These are phyloP conservation scores for Drosophila paranaensis DNA, from an alignment of 2,888 invertebrate species.

Conservation along the genomic window DNA sequence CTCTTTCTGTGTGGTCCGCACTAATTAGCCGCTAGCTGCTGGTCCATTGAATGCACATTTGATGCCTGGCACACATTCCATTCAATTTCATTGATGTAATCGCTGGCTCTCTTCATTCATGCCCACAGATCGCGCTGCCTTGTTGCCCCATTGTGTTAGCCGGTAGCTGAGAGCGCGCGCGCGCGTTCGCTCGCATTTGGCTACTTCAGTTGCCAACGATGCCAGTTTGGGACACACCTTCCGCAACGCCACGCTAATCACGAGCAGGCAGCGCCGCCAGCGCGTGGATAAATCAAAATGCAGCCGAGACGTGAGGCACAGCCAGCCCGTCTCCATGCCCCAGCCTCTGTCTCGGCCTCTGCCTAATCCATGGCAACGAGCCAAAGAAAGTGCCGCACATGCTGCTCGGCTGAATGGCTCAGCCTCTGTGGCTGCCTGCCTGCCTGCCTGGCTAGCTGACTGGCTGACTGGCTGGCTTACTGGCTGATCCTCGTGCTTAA, in stretches of 20 bases:
- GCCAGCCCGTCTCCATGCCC: slow-evolving; percentile 35
- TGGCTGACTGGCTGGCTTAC: slow-evolving; percentile 32
- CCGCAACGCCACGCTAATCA: slow-evolving; percentile 80
- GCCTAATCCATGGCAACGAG: slow-evolving; percentile 66
- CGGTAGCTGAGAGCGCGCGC: slow-evolving; percentile 42
- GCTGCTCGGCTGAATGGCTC: slow-evolving; percentile 59
- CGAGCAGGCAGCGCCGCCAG: slow-evolving; percentile 70
- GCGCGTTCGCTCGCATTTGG: slow-evolving; percentile 58
- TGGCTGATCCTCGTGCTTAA: slow-evolving; percentile 70
- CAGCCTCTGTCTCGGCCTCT: slow-evolving; percentile 43
- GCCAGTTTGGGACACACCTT: slow-evolving; percentile 82
- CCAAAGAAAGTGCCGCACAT: slow-evolving; percentile 76
- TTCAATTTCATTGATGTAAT: slow-evolving; percentile 78
- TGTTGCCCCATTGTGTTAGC: slow-evolving; percentile 49
- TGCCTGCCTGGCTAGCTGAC: slow-evolving; percentile 30
- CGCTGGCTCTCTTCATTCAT: slow-evolving; percentile 62
- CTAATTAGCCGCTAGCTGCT: slow-evolving; percentile 64
- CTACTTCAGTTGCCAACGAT: slow-evolving; percentile 79
- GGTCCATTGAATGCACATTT: slow-evolving; percentile 69
- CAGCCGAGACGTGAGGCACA: slow-evolving; percentile 53
- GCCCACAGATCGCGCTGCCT: slow-evolving; percentile 19
- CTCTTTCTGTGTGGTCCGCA: slow-evolving; percentile 60
- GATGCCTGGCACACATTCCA: slow-evolving; percentile 76
- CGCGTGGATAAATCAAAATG: slow-evolving; percentile 82
- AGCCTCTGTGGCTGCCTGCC: slow-evolving; percentile 34